Conservation (phyloP, 2,888 invertebrate species). For the Leptinotarsa haldemani region DNA sequence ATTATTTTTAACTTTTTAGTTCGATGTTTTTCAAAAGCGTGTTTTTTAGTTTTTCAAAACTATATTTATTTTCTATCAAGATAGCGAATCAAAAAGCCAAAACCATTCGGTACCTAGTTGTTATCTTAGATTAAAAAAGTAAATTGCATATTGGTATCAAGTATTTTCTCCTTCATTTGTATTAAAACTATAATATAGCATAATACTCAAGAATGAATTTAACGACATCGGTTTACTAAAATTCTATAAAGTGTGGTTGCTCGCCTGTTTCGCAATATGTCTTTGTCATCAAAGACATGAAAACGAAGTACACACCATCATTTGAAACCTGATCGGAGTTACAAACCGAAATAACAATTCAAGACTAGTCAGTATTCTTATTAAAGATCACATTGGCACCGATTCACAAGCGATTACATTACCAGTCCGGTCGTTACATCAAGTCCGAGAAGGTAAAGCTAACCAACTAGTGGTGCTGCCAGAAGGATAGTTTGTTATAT, state of each 20-base stretch:
- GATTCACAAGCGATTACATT: constrained; percentile 58
- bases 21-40: no score
- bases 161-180: no score
- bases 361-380: constrained; percentile 52
- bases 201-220: not conserved
- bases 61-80: no score
- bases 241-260: constrained; percentile 1
- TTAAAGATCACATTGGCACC: constrained; percentile 58
- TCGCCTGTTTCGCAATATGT: constrained; percentile 1
- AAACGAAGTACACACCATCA: constrained; percentile 25
- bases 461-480: constrained; percentile 41
- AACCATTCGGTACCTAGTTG: no score
- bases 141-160: no score
- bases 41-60: no score
- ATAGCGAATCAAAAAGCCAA: no score
- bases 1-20: no score
- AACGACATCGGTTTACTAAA: not conserved
- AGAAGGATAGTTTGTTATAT: constrained; percentile 25
- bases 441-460: constrained; percentile 49
- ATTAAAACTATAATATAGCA: no score
- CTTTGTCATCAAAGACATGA: constrained; percentile 13
- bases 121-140: no score
- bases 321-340: constrained; percentile 40
- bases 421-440: constrained; percentile 51
- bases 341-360: constrained; percentile 46